These are phyloP conservation scores for Bibio marci DNA, from an alignment of 2,888 invertebrate genomes.

Conservation along the genomic window DNA sequence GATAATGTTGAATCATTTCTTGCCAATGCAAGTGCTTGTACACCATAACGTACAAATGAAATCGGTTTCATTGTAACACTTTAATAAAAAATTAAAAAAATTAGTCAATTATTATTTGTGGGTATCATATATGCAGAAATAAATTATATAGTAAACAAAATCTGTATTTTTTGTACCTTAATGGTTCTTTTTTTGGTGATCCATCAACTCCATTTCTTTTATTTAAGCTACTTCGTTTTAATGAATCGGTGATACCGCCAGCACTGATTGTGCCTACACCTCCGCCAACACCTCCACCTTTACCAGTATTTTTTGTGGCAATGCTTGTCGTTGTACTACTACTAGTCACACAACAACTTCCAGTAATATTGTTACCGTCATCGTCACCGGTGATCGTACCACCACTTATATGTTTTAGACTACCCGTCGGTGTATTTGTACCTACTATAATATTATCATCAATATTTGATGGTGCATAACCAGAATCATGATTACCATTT, in stretches of 20 bases:
- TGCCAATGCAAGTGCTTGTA: slow-evolving; percentile 29
- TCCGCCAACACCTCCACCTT: neutral
- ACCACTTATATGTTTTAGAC: slow-evolving; percentile 32
- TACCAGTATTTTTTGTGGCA: too few relatives aligned
- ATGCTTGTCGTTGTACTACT: slow-evolving; percentile 5
- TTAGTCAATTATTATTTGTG: slow-evolving; percentile 2
- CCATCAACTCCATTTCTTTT: slow-evolving; percentile 24
- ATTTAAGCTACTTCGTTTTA: slow-evolving; percentile 22
- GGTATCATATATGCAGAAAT: neutral
- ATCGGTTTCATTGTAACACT: slow-evolving; percentile 47
- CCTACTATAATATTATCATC: slow-evolving; percentile 35
- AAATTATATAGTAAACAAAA: too few relatives aligned
- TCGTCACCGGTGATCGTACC: slow-evolving; percentile 11
- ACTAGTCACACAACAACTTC: slow-evolving; percentile 3
- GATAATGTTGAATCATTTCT: slow-evolving; percentile 40
- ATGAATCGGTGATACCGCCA: neutral
- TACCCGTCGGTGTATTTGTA: slow-evolving; percentile 36
- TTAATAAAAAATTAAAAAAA: slow-evolving; percentile 11
- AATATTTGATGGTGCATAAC: slow-evolving; percentile 53
- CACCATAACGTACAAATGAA: slow-evolving; percentile 27
- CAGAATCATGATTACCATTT: slow-evolving; percentile 72
- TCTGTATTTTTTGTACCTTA: slow-evolving; percentile 23
- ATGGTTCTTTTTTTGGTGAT: slow-evolving; percentile 27
- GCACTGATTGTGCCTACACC: neutral
- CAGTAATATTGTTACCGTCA: slow-evolving; percentile 5